Percentiles rank a stretch among this genome's conserved stretches.
phyloP scores from a whole-genome alignment of 92 coral and sea anemone species.

The Phenganax subtilis region DNA sequence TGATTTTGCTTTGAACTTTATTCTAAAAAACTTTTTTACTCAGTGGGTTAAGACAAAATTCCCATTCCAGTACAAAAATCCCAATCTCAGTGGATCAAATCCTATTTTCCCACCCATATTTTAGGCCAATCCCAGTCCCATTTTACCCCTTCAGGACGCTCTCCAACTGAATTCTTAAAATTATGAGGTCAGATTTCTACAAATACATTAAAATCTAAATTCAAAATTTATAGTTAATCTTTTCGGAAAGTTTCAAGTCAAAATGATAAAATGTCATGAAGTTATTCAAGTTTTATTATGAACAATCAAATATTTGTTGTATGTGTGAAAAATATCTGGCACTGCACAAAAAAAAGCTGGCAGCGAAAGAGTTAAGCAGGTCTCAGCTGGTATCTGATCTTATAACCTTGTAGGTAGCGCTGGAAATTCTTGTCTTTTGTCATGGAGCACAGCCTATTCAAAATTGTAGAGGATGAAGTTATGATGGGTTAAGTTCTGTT shows the following conservation, averaged over 20 bases:
- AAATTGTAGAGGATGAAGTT: no score
- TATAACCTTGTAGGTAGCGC: no score
- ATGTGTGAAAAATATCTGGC: neutral
- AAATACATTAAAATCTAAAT: neutral
- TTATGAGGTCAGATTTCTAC: neutral
- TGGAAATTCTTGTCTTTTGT: no score
- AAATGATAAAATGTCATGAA: neutral
- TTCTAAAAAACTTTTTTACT: neutral
- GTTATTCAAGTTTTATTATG: neutral
- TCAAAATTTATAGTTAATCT: neutral
- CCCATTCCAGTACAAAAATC: constrained; percentile 36
- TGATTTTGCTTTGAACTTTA: no score
- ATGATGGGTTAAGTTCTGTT: no score
- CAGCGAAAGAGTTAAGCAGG: neutral
- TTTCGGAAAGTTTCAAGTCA: constrained; percentile 2
- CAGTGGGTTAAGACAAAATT: constrained; percentile 6
- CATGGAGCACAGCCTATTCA: no score
- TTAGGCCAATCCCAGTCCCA: constrained; percentile 44
- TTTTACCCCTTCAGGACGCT: constrained; percentile 37
- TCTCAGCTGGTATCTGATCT: no score
- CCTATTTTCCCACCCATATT: constrained; percentile 43
- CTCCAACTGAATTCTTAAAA: neutral
- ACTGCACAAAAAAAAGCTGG: neutral
- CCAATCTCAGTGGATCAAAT: constrained; percentile 34
- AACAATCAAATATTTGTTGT: neutral